phyloP scores from a whole-genome alignment of 2,113 vertebrate genomes.

The Cryptotis parvus region DNA sequence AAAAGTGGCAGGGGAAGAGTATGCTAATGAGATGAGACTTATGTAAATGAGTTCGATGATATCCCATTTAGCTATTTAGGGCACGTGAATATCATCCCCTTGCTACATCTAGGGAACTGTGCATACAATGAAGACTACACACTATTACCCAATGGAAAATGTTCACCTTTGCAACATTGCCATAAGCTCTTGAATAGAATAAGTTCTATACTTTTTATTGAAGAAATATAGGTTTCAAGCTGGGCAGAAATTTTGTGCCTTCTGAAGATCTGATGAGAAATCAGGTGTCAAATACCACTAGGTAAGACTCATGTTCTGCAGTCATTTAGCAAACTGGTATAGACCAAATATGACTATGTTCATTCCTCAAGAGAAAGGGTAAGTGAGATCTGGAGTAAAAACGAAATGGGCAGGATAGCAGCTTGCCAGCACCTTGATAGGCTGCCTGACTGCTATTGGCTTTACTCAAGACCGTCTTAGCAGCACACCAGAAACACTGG shows the following conservation, averaged over 20 bases:
- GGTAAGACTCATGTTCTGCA: background rate
- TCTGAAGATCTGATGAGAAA: background rate
- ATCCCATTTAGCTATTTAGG: background rate
- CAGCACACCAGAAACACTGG: background rate
- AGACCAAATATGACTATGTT: background rate
- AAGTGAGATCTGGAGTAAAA: background rate
- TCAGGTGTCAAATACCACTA: background rate
- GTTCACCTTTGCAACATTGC: background rate
- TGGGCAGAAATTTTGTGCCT: background rate
- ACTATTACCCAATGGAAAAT: background rate
- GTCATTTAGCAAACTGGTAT: background rate
- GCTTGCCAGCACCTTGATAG: background rate
- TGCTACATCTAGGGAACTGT: no score
- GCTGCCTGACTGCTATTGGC: background rate
- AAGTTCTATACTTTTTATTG: background rate
- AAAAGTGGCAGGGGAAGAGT: background rate
- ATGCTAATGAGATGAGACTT: background rate
- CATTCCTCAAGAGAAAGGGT: slow-evolving; percentile 5
- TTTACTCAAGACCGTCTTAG: background rate
- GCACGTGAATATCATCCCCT: no score
- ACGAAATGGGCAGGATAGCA: background rate
- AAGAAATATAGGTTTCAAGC: background rate
- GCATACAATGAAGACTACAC: no score
- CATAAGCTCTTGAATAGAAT: background rate
- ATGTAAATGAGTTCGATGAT: background rate